Base-by-base conservation (phyloP, 1,140 invertebrate genomes). In the Microplitis demolitor region DNA sequence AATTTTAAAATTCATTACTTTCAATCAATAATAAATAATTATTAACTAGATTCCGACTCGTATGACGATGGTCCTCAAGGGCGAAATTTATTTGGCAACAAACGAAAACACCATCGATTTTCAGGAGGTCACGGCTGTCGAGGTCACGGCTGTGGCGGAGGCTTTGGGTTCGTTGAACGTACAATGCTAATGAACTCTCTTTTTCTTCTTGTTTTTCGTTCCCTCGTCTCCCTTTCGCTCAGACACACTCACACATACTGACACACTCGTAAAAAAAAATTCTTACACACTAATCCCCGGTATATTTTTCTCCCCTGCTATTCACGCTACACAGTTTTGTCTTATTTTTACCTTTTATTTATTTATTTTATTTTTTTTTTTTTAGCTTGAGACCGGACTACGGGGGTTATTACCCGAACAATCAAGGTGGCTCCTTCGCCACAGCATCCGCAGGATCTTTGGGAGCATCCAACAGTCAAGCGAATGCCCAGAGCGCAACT, bases 361-460 rank as follows among this genome's bases (percentile, higher is more conserved):
- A 9, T 11, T 45, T 45, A 45, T 45, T 45, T 45, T 45, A 45
- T 8, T 51, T 33, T 16, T 54, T 63, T 61, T 67, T 60, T 74
- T 70, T 60, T 56, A 76, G 75, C 60, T 74, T 39, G 66, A 70
- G 53, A 69, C 76, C 76, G 16, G 68, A 72, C 4, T 73, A 78
- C 35, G 80, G 76, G 16, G 75, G 75, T 63, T 66, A 74, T 62
- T 66, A 69, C 58, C 58, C 71, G 61, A 72, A 75, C 53, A 73
- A 37, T 9, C 66, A 33, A n/a, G 72, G 58, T 9, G 74, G 74
- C 16, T 78, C 81, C 35, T 79, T 82, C 66, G 81, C 82, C 14
- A 72, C 75, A 31, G 82, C 82, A n/a, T 78, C 78, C 14, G 80
- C 81, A 16, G 81, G 81, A 73, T 74, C 79, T n/a, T 37, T 45